Evolutionary conservation across 2,888 invertebrate species (phyloP), one percentile per base, ranked within the genome.

Genomic region (Plebejus argus): DNA sequence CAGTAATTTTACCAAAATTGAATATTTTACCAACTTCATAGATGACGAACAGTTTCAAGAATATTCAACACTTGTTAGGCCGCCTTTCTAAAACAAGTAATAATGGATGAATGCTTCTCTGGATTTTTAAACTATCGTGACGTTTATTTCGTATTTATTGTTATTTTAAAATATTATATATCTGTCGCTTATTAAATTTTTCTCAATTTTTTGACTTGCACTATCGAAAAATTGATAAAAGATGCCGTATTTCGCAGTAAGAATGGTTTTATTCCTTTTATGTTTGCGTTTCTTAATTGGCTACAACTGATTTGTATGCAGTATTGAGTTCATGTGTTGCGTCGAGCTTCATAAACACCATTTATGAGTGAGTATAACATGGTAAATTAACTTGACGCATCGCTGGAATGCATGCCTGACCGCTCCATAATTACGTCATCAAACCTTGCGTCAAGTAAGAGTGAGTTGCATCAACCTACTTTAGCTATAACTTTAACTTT

Each of bases 71-170:
- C 15, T 18, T 53, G 49, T 53, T 5, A 15, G 15, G 15, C 12
- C 5, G 10, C 10, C 8, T 20, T 58, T 23, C 20, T 10, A 23
- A 61, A 23, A 61, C 20, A 10, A 20, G 10, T 61, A 23, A 61
- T 39, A n/a, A 71, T 71, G 23, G 39, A 72, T 39, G 39, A n/a
- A n/a, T 39, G 72, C 45, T 72, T 20, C 3, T 45, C 10, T 39
- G 72, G 45, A 72, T 72, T 39, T 72, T 39, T 45, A 20, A 10
- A 72, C 3, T 33, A 18, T 66, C 1, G 66, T 33, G 12, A 7
- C 61, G 23, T 4, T 61, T 61, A 61, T 61, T 56, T 56, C 10
- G 58, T 61, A 23, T 61, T 66, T 66, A 66, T 66, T 61, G 23
- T 10, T 66, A 18, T 66, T 12, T 15, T 18, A 15, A 33, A 66